Percentiles rank a stretch among this genome's conserved stretches.
These are phyloP conservation scores for Pollachius pollachius DNA, from an alignment of 2,113 vertebrate species.

Conservation along the genomic window DNA sequence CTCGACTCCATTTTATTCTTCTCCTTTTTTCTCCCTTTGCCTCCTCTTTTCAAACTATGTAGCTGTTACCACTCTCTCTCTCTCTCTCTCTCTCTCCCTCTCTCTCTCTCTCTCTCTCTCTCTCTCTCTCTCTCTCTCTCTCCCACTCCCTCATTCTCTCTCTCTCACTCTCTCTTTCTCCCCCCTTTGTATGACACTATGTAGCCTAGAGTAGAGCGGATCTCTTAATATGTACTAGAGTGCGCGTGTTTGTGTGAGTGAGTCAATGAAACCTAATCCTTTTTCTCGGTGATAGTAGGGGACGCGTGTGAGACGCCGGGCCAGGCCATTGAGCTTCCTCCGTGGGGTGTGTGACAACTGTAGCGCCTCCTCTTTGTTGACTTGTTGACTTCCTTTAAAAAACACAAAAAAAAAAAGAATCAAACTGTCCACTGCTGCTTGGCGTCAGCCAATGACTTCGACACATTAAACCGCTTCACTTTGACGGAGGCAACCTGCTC, in stretches of 20 bases:
- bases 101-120: constrained; percentile 31
- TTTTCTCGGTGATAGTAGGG: constrained; percentile 17
- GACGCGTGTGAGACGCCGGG: constrained; percentile 32
- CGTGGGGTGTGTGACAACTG: constrained; percentile 62
- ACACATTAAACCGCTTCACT: constrained; percentile 47
- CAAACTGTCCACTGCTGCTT: constrained; percentile 72
- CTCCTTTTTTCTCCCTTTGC: neutral
- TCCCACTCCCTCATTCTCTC: constrained; percentile 41
- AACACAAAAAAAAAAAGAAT: constrained; percentile 6
- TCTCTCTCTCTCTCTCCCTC: constrained; percentile 25
- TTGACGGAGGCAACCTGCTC: constrained; percentile 32
- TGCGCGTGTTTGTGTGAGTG: neutral
- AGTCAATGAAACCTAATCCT: constrained; percentile 5
- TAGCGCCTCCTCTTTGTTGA: constrained; percentile 58
- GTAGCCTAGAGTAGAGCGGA: constrained; percentile 67
- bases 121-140: constrained; percentile 41
- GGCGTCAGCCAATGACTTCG: constrained; percentile 59
- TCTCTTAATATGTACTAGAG: constrained; percentile 51
- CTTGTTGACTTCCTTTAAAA: constrained; percentile 53
- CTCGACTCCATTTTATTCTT: constrained; percentile 51
- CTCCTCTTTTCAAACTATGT: constrained; percentile 12
- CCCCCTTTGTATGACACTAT: constrained; percentile 67
- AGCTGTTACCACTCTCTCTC: constrained; percentile 6
- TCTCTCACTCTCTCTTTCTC: neutral
- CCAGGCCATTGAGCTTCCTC: constrained; percentile 49